phyloP scores from a whole-genome alignment of 2,797 vertebrate species.

The Crenuchus spilurus region DNA sequence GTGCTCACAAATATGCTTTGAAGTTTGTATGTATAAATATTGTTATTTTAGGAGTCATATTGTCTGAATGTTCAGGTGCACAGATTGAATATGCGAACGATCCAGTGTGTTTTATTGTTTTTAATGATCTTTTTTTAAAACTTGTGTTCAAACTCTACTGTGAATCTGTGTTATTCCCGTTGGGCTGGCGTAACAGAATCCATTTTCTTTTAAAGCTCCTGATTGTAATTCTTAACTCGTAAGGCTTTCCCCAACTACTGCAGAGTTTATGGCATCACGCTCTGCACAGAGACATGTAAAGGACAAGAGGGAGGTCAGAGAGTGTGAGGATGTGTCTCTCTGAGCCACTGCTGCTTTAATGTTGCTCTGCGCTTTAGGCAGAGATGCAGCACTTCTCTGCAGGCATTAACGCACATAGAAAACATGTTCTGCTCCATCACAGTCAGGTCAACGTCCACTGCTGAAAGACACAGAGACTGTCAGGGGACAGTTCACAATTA shows the following conservation, averaged over 20 bases:
- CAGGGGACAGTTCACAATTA: too few relatives aligned
- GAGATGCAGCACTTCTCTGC: not conserved
- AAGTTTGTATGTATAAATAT: too few relatives aligned
- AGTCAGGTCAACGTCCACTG: not conserved
- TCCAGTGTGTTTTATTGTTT: too few relatives aligned
- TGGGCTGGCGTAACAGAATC: slow-evolving; percentile 22
- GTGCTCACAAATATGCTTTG: too few relatives aligned
- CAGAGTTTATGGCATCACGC: not conserved
- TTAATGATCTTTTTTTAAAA: too few relatives aligned
- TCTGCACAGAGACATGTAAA: not conserved
- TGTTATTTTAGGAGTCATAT: too few relatives aligned
- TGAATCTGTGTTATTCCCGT: not conserved
- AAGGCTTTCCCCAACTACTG: slow-evolving; percentile 22
- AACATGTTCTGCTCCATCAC: not conserved
- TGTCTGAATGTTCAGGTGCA: too few relatives aligned
- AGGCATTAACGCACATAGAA: not conserved
- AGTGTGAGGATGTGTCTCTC: not conserved
- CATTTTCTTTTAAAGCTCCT: slow-evolving; percentile 19
- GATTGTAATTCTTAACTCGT: slow-evolving; percentile 3
- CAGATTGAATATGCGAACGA: too few relatives aligned
- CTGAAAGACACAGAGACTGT: not conserved
- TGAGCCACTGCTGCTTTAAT: not conserved
- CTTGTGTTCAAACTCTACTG: too few relatives aligned
- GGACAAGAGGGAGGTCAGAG: not conserved
- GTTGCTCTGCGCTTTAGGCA: not conserved